Evolutionary conservation across 2,113 vertebrate species (phyloP).

Genomic region (Donacobius atricapilla): DNA sequence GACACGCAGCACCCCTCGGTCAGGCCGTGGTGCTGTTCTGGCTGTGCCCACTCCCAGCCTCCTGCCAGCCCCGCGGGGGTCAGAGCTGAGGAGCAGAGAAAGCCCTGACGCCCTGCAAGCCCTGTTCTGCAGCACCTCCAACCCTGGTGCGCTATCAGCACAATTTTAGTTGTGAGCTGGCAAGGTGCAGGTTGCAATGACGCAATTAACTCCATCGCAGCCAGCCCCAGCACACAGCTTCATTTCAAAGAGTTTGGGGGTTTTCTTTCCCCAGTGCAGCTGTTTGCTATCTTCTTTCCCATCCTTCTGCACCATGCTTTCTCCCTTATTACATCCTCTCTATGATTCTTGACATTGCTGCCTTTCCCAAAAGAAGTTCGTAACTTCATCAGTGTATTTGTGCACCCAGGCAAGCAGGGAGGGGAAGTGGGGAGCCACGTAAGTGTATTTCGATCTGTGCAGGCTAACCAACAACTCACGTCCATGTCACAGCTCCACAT

Average conservation of each 20-base stretch:
- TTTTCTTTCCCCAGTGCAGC: not conserved
- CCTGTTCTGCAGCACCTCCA: not conserved
- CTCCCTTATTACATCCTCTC: not conserved
- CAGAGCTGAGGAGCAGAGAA: not conserved
- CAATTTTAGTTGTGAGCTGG: not conserved
- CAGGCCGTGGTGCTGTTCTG: not conserved
- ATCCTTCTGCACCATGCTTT: not conserved
- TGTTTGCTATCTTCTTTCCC: not conserved
- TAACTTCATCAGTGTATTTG: not conserved
- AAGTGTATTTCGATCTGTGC: not conserved
- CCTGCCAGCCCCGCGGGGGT: not conserved
- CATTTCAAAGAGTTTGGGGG: constrained; percentile 18
- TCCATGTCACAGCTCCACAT: not conserved
- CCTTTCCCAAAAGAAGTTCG: not conserved
- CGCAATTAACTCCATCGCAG: not conserved
- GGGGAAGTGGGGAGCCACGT: not conserved
- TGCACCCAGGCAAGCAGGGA: not conserved
- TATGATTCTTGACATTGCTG: not conserved
- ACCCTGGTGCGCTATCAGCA: not conserved
- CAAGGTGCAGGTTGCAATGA: fast-evolving
- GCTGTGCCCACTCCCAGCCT: not conserved
- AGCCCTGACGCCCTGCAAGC: not conserved
- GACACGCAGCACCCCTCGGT: not conserved
- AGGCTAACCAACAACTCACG: not conserved
- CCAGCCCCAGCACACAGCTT: not conserved